Evolutionary conservation across 2,113 vertebrate species (phyloP).

Genomic region (Oncorhynchus mykiss): DNA sequence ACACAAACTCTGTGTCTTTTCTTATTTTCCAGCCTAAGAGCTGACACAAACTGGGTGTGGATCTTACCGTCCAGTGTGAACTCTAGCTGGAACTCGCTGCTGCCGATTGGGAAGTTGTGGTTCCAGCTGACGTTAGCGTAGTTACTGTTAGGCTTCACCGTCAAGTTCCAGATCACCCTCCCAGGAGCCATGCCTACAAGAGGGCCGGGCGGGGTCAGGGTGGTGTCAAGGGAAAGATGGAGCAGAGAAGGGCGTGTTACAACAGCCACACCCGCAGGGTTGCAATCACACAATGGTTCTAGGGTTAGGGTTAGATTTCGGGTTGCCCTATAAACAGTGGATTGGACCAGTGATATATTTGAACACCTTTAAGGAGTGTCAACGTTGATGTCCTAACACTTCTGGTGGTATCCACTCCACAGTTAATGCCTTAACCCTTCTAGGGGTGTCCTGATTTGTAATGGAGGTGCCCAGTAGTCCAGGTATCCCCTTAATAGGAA

Average conservation of each 20-base stretch:
- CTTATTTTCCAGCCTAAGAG: neutral
- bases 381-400: neutral
- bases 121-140: conserved; percentile 98
- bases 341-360: no score
- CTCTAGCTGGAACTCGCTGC: conserved; percentile 97
- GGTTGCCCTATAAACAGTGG: no score
- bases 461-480: neutral
- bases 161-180: conserved; percentile 92
- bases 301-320: no score
- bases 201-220: conserved; percentile 77
- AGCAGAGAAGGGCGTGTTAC: conserved; percentile 45
- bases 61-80: conserved; percentile 97
- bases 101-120: conserved; percentile 88
- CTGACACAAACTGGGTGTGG: neutral
- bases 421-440: no score
- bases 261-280: conserved; percentile 34
- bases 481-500: neutral
- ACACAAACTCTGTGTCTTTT: neutral
- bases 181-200: conserved; percentile 75
- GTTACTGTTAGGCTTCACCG: conserved; percentile 94
- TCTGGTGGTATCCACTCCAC: no score
- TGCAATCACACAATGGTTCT: neutral
- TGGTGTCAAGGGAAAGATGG: neutral
- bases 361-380: neutral
- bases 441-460: neutral